A percentile compares a stretch with the other conserved stretches of the same genome.
Evolutionary conservation across 2,888 invertebrate species (phyloP).

Genomic region (Therioaphis trifolii): DNA sequence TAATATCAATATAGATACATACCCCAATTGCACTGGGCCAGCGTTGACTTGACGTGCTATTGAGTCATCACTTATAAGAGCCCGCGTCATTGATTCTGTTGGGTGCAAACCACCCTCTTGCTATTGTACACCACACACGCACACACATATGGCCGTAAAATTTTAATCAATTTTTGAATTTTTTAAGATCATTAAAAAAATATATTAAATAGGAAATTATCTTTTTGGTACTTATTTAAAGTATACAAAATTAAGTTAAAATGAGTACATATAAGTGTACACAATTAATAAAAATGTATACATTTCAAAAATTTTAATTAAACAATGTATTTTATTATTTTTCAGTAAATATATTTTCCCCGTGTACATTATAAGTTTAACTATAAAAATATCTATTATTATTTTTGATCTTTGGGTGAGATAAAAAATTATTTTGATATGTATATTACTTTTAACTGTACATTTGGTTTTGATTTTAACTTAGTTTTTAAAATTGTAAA

Average conservation of each 20-base stretch:
- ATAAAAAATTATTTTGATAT: not conserved
- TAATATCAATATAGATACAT: slow-evolving; percentile 68
- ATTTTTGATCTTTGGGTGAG: not conserved
- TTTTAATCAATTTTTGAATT: slow-evolving; percentile 31
- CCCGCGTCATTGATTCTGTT: slow-evolving; percentile 95
- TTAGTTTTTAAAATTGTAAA: not conserved
- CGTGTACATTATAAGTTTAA: no score
- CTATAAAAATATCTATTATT: not conserved
- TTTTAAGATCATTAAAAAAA: slow-evolving; percentile 29
- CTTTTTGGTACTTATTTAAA: slow-evolving; percentile 18
- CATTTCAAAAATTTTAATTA: not conserved
- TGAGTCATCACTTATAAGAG: slow-evolving; percentile 92
- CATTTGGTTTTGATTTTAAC: not conserved
- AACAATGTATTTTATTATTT: no score
- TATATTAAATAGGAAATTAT: slow-evolving; percentile 33
- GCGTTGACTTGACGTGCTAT: slow-evolving; percentile 77
- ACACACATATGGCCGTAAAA: slow-evolving; percentile 49
- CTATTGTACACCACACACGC: slow-evolving; percentile 69
- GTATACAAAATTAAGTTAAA: not conserved
- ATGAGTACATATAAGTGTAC: not conserved
- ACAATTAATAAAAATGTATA: not conserved
- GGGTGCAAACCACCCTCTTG: slow-evolving; percentile 92
- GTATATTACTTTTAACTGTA: not conserved
- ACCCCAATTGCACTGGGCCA: slow-evolving; percentile 95
- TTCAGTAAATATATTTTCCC: no score